Evolutionary conservation across 2,888 invertebrate genomes (phyloP).

Genomic region (Nomada flava): DNA sequence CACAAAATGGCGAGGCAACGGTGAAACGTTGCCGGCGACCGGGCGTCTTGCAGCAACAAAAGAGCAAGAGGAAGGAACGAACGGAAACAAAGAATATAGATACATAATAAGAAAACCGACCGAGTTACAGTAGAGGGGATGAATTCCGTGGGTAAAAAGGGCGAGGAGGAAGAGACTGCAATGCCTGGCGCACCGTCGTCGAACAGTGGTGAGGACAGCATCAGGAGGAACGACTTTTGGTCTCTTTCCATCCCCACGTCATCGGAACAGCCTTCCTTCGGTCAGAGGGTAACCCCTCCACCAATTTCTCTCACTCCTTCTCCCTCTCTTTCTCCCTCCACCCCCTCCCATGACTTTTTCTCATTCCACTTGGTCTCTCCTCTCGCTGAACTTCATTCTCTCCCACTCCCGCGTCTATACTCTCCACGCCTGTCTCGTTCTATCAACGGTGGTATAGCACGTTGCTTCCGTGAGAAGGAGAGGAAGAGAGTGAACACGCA

Average conservation of each 20-base stretch:
- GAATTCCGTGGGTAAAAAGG: neutral
- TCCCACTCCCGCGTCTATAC: conserved; percentile 1
- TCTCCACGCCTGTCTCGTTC: conserved; percentile 8
- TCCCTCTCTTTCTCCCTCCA: conserved; percentile 33
- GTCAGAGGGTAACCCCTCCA: conserved; percentile 34
- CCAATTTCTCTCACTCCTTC: conserved; percentile 30
- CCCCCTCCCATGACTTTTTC: conserved; percentile 11
- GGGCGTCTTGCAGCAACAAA: neutral
- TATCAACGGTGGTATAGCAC: conserved; percentile 1
- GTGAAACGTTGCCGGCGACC: too few relatives aligned
- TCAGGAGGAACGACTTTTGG: conserved; percentile 23
- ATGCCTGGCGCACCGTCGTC: conserved; percentile 19
- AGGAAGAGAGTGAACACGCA: conserved; percentile 27
- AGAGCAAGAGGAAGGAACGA: neutral
- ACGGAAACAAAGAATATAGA: neutral
- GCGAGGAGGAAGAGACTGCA: neutral
- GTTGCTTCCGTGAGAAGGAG: conserved; percentile 18
- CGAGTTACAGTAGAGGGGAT: neutral
- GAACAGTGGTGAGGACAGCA: conserved; percentile 3
- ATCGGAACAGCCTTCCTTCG: conserved; percentile 15
- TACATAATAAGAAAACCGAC: neutral
- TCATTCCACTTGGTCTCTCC: conserved; percentile 5
- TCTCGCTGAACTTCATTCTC: neutral
- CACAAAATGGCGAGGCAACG: too few relatives aligned
- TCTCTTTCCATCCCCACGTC: conserved; percentile 38